Evolutionary conservation across 2,888 invertebrate genomes (phyloP), one percentile per base, ranked within the genome.

Genomic region (Mimumesa dahlbomi): DNA sequence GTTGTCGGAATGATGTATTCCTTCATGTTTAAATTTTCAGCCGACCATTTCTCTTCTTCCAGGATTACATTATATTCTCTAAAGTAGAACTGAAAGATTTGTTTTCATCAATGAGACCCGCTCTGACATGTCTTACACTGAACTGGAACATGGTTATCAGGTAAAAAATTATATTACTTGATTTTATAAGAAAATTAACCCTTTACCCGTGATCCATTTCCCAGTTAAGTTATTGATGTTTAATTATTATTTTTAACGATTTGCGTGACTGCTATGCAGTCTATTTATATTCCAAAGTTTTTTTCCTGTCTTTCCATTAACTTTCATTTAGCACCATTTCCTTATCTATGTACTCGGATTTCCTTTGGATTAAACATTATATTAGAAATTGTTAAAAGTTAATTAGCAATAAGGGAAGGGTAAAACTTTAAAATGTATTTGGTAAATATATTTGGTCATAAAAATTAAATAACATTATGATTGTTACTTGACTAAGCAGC

Each of bases 81-180:
- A 40, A 63, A 42, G 38, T 16, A 34, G 50, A 54, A 29, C 38
- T 31, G 48, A 65, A 49, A 42, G 63, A 43, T 64, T 63, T 57
- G 18, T 25, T 62, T 59, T 66, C 63, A 79, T 88, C 88, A 87
- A 88, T 88, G 88, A 86, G 75, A 87, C 75, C 78, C 53, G 75
- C 59, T 79, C 75, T 84, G 87, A 79, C 78, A 96, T 97, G 97
- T 97, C 96, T 89, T 97, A 97, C 91, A 96, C 96, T 89, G 96
- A 97, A 92, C 91, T 97, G 87, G 97, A 97, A 92, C 95, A 95
- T 91, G 97, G 97, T 83, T 97, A 97, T 91, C 96, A 96, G 92
- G 96, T 94, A 94, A 90, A 93, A 93, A 82, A 14, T 25, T 34
- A 19, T 85, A 94, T 95, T 91, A 94, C 93, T 91, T 92, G 94